phyloP scores from a whole-genome alignment of 2,888 invertebrate species.

The Camptogramma bilineatum region DNA sequence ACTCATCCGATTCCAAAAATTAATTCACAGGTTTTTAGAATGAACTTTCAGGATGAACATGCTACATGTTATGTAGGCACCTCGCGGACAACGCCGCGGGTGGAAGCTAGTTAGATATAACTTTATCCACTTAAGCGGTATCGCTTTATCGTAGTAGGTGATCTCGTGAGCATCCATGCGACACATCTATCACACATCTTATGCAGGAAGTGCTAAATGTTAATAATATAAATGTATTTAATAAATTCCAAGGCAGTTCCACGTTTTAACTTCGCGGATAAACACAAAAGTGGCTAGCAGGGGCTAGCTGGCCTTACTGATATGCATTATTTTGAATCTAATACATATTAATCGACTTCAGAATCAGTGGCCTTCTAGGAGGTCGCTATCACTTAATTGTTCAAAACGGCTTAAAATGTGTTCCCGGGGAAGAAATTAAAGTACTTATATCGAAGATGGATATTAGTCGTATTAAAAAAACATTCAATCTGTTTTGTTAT shows the following conservation, averaged over 20 bases:
- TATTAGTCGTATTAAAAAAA: too few species aligned
- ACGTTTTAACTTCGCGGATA: conserved; percentile 2
- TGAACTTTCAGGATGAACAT: too few species aligned
- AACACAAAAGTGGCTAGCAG: background rate
- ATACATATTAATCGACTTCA: background rate
- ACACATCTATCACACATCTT: conserved; percentile 1
- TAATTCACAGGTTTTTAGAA: too few species aligned
- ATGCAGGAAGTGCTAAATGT: conserved; percentile 8
- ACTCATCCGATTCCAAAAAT: too few species aligned
- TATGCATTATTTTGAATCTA: background rate
- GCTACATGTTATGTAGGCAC: too few species aligned
- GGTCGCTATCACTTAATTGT: too few species aligned
- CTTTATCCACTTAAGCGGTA: too few species aligned
- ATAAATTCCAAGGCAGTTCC: conserved; percentile 8
- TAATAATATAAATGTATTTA: conserved; percentile 10
- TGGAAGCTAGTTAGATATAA: too few species aligned
- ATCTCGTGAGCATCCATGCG: conserved; percentile 2
- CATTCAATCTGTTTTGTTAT: too few species aligned
- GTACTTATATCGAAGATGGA: background rate
- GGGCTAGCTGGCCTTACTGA: background rate
- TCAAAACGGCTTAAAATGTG: too few species aligned
- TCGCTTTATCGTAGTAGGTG: conserved; percentile 1
- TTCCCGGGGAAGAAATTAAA: background rate
- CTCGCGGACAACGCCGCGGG: too few species aligned
- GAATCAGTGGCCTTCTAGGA: too few species aligned